Conservation (phyloP, 2,113 vertebrate genomes). For the Dicentrarchus labrax region DNA sequence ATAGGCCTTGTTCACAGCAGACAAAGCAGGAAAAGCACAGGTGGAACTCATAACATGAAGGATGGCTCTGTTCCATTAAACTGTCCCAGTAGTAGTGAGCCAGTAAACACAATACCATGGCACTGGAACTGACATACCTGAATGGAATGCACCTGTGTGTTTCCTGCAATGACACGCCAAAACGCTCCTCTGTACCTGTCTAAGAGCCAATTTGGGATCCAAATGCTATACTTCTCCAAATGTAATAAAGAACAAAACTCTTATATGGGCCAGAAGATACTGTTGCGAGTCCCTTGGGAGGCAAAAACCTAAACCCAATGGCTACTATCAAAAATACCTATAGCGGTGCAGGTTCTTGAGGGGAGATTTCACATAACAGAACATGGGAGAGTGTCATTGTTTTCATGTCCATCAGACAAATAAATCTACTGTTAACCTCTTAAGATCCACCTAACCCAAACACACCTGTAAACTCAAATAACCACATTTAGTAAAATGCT, state of each 20-base stretch:
- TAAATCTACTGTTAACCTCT: too few species aligned
- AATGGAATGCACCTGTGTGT: slow-evolving; percentile 5
- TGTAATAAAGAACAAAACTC: background rate
- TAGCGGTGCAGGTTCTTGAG: too few species aligned
- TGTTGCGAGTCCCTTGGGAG: background rate
- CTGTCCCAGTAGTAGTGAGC: background rate
- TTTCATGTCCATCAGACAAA: background rate
- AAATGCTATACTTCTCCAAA: background rate
- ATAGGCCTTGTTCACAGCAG: background rate
- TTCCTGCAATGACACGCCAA: background rate
- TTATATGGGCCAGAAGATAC: too few species aligned
- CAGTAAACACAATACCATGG: background rate
- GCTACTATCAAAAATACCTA: background rate
- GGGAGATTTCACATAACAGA: too few species aligned
- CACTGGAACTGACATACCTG: background rate
- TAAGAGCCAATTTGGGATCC: background rate
- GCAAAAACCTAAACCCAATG: background rate
- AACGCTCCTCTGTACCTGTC: background rate
- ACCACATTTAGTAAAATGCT: background rate
- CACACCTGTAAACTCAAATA: too few species aligned
- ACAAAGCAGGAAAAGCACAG: background rate
- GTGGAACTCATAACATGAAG: background rate
- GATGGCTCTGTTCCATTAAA: background rate
- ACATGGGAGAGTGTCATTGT: too few species aligned
- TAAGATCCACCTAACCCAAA: too few species aligned